A percentile compares a stretch with the other conserved stretches of the same genome.
Evolutionary conservation across 1,140 invertebrate species (phyloP).

Genomic region (Carposina sasakii): DNA sequence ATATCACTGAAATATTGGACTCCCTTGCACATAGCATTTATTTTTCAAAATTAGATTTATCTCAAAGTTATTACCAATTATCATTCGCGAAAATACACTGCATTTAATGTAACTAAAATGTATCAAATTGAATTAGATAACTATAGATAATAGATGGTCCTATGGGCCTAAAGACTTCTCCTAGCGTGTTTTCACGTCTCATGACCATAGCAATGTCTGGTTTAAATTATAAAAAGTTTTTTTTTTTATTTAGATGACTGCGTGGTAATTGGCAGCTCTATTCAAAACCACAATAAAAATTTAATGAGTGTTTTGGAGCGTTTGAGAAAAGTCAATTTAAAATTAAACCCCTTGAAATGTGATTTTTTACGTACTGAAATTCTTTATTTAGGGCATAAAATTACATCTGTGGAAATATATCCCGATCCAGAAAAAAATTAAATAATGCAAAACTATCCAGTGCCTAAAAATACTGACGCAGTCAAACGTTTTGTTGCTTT

Average conservation of each 20-base stretch:
- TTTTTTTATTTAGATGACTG: slow-evolving; percentile 19
- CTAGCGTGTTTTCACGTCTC: slow-evolving; percentile 10
- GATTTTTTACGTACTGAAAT: slow-evolving; percentile 19
- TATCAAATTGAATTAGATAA: slow-evolving; percentile 23
- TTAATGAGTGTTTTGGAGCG: neutral
- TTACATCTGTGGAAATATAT: slow-evolving; percentile 11
- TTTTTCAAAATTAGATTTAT: slow-evolving; percentile 1
- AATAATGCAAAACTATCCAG: slow-evolving; percentile 17
- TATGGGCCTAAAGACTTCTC: slow-evolving; percentile 21
- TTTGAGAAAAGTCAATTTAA: slow-evolving; percentile 14
- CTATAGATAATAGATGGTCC: too few species aligned
- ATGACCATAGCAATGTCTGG: slow-evolving; percentile 17
- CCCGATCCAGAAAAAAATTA: slow-evolving; percentile 24
- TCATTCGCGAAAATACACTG: slow-evolving; percentile 9
- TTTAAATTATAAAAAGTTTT: slow-evolving; percentile 19
- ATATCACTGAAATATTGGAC: slow-evolving; percentile 8
- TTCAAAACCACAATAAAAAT: slow-evolving; percentile 2
- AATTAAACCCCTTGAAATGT: slow-evolving; percentile 17
- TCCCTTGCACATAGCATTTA: slow-evolving; percentile 1
- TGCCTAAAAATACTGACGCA: slow-evolving; percentile 22
- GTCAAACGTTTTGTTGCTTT: slow-evolving; percentile 41
- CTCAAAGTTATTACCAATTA: slow-evolving; percentile 8
- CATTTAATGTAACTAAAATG: slow-evolving; percentile 6
- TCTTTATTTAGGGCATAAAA: slow-evolving; percentile 19
- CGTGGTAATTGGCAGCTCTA: neutral